Evolutionary conservation across 2,113 vertebrate species (phyloP).

Genomic region (Toxotes jaculatrix): DNA sequence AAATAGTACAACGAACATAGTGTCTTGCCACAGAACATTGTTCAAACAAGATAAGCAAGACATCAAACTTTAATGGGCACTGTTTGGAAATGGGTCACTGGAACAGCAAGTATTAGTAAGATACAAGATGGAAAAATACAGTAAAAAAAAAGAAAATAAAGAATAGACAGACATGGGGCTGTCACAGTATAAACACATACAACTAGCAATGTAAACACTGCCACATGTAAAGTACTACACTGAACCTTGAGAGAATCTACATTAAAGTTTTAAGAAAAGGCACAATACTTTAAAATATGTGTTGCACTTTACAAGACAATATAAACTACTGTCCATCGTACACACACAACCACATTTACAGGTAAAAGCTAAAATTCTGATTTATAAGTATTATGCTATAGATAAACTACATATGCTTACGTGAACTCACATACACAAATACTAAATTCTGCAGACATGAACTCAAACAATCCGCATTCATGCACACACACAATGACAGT

Average conservation of each 20-base stretch:
- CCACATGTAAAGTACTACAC: background rate
- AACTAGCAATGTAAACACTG: background rate
- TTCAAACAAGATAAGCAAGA: constrained; percentile 11
- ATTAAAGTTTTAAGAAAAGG: background rate
- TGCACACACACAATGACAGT: background rate
- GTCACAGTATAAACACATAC: background rate
- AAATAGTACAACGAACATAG: background rate
- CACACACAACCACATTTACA: background rate
- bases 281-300: background rate
- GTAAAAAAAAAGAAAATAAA: background rate
- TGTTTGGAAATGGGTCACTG: constrained; percentile 42
- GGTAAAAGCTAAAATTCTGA: background rate
- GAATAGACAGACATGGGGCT: background rate
- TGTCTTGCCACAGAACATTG: background rate
- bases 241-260: too few species aligned
- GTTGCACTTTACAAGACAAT: background rate
- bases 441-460: background rate
- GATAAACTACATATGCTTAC: background rate
- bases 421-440: background rate
- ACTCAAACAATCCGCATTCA: constrained; percentile 4
- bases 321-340: background rate
- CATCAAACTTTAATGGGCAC: constrained; percentile 32
- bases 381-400: background rate
- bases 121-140: background rate
- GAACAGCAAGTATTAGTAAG: background rate